These are phyloP conservation scores for Camponotus fellah DNA, from an alignment of 2,888 invertebrate genomes.

Conservation along the genomic window DNA sequence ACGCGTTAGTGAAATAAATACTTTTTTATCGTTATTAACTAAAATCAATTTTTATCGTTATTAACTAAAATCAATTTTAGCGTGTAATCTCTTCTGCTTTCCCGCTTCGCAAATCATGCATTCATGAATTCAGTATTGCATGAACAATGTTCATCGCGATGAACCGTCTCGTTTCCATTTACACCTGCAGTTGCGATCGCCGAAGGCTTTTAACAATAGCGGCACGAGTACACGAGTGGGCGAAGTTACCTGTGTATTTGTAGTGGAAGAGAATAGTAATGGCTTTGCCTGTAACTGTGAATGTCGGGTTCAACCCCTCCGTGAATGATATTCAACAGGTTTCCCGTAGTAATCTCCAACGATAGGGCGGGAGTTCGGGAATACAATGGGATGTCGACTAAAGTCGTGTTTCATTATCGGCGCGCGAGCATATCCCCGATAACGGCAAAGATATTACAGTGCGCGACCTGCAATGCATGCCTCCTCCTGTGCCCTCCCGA, in stretches of 20 bases:
- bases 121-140: slow-evolving; percentile 15
- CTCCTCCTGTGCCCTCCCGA: background rate
- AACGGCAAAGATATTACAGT: slow-evolving; percentile 13
- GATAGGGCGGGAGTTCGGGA: background rate
- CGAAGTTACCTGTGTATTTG: slow-evolving; percentile 42
- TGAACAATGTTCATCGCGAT: slow-evolving; percentile 6
- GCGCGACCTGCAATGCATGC: background rate
- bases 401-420: slow-evolving; percentile 46
- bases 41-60: background rate
- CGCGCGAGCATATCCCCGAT: slow-evolving; percentile 19
- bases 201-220: slow-evolving; percentile 30
- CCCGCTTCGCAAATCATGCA: slow-evolving; percentile 34
- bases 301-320: background rate
- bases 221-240: background rate
- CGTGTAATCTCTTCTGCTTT: background rate
- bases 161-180: slow-evolving; percentile 30
- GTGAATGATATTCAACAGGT: slow-evolving; percentile 61
- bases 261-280: background rate
- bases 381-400: slow-evolving; percentile 37
- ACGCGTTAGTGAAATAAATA: too few relatives aligned
- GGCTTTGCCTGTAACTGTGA: slow-evolving; percentile 21
- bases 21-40: background rate
- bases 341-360: slow-evolving; percentile 45
- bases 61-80: background rate
- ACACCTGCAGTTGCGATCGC: slow-evolving; percentile 30